Evolutionary conservation across 92 coral and sea anemone species (phyloP).

Genomic region (Heteractis magnifica): DNA sequence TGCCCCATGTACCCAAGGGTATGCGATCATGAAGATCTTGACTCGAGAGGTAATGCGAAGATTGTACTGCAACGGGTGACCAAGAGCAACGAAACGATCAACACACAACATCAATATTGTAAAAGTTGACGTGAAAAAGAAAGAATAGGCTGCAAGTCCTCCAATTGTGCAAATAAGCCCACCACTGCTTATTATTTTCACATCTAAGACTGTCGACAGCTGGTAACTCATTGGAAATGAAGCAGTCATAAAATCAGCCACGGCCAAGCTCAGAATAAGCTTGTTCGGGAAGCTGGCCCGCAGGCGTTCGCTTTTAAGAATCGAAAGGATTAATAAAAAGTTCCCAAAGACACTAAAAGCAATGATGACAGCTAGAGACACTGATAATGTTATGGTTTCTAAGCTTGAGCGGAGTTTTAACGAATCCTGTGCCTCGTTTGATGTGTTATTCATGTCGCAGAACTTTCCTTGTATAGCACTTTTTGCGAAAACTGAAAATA

Average conservation of each 20-base stretch:
- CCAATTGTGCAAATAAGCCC: constrained; percentile 43
- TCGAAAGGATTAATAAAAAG: constrained; percentile 38
- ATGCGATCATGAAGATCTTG: constrained; percentile 30
- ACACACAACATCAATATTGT: constrained; percentile 52
- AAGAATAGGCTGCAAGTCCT: constrained; percentile 54
- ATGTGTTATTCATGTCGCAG: not conserved
- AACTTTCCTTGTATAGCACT: not conserved
- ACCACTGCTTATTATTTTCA: constrained; percentile 24
- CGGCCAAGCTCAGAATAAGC: constrained; percentile 48
- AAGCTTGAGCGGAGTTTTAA: constrained; percentile 16
- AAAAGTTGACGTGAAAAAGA: constrained; percentile 48
- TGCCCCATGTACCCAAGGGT: constrained; percentile 57
- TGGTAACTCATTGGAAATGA: constrained; percentile 41
- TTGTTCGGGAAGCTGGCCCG: constrained; percentile 40
- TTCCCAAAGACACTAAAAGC: constrained; percentile 39
- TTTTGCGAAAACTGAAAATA: not conserved
- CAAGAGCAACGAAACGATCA: constrained; percentile 58
- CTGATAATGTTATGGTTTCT: constrained; percentile 28
- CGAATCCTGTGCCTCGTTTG: not conserved
- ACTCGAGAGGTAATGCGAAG: constrained; percentile 23
- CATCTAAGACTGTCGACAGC: constrained; percentile 28
- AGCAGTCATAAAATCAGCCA: constrained; percentile 48
- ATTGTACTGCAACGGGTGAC: constrained; percentile 38
- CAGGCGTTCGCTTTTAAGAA: constrained; percentile 13
- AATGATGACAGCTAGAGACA: constrained; percentile 27